Evolutionary conservation across 92 coral and sea anemone genomes (phyloP).

Genomic region (Heteractis magnifica): DNA sequence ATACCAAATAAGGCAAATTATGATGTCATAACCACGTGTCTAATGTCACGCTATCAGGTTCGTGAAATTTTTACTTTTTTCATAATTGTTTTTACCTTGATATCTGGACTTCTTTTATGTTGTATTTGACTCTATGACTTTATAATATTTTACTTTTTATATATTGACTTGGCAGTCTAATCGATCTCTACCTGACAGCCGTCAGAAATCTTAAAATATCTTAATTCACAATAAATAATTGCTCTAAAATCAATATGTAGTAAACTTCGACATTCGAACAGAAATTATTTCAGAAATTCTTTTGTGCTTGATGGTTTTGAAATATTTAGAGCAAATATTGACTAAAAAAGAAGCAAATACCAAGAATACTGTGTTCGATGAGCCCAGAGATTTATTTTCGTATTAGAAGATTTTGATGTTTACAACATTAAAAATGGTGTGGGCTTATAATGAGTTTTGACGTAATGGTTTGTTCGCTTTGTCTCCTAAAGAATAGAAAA

Average conservation of each 20-base stretch:
- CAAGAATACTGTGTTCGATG: background rate
- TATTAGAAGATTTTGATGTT: background rate
- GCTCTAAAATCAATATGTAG: background rate
- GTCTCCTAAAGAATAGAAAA: background rate
- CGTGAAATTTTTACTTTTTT: background rate
- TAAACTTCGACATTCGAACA: background rate
- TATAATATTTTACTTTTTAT: background rate
- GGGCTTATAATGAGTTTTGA: background rate
- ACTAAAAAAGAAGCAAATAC: background rate
- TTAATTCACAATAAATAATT: background rate
- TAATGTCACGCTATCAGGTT: background rate
- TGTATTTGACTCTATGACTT: background rate
- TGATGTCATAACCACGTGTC: conserved; percentile 25
- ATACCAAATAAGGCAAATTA: background rate
- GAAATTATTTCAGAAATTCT: background rate
- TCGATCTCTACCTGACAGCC: background rate
- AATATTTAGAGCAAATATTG: background rate
- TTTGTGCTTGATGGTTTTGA: background rate
- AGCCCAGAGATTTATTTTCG: background rate
- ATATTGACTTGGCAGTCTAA: background rate
- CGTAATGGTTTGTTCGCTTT: background rate
- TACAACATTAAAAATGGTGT: background rate
- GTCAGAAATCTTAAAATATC: background rate
- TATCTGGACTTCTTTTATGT: background rate
- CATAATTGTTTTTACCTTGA: background rate